Evolutionary conservation across 2,797 vertebrate species (phyloP).

Genomic region (Ceryle rudis): DNA sequence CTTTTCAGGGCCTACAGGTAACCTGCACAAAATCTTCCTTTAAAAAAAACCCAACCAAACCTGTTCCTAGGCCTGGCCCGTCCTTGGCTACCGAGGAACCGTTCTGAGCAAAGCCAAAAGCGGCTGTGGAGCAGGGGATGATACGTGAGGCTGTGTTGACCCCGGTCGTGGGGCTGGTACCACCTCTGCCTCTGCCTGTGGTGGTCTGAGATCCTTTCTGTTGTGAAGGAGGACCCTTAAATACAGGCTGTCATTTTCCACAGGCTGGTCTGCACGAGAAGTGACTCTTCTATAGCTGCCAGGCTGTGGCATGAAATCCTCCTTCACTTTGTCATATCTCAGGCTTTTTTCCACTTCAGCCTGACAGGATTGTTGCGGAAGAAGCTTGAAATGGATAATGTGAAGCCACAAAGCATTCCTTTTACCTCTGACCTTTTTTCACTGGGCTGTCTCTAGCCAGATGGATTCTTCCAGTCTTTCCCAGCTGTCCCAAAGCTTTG

Average conservation of each 20-base stretch:
- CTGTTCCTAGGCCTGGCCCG: neutral
- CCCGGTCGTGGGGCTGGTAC: neutral
- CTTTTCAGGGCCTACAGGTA: neutral
- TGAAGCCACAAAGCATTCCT: neutral
- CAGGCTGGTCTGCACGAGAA: neutral
- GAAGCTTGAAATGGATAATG: neutral
- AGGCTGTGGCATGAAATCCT: neutral
- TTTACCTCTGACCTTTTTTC: slow-evolving; percentile 26
- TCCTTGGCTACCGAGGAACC: neutral
- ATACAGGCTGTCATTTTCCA: neutral
- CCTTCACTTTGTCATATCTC: neutral
- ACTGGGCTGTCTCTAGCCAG: neutral
- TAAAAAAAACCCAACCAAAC: fast-evolving
- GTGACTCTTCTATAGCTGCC: neutral
- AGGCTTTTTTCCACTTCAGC: neutral
- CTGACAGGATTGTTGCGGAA: neutral
- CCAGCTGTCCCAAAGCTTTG: slow-evolving; percentile 13
- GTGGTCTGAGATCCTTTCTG: neutral
- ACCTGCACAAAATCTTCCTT: neutral
- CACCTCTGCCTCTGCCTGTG: neutral
- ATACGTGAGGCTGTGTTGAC: fast-evolving
- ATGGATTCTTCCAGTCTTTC: neutral
- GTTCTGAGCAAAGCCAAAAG: neutral
- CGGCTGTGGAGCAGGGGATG: neutral
- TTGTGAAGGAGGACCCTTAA: neutral